Evolutionary conservation across 2,113 vertebrate species (phyloP).

Genomic region (Rhagologus leucostigma): DNA sequence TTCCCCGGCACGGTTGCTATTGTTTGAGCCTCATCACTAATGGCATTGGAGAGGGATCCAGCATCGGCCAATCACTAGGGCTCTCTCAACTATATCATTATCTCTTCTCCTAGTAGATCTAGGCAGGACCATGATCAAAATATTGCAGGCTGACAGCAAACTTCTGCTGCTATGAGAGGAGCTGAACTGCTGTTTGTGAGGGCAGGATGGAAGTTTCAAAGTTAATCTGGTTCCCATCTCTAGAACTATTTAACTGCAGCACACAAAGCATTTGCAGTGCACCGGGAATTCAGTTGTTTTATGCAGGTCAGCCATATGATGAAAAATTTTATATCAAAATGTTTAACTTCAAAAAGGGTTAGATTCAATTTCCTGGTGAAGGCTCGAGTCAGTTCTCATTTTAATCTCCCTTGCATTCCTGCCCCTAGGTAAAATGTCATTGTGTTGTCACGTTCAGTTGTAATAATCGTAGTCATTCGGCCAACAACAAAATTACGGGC

Average conservation of each 20-base stretch:
- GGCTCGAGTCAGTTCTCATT: constrained; percentile 14
- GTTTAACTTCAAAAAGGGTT: constrained; percentile 54
- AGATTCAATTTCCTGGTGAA: constrained; percentile 45
- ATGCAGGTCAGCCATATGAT: constrained; percentile 25
- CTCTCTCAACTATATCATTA: not conserved
- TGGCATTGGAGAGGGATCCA: not conserved
- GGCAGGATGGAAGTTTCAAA: constrained; percentile 28
- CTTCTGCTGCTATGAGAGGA: not conserved
- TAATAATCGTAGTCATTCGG: constrained; percentile 11
- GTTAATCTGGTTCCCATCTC: constrained; percentile 35
- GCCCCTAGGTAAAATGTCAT: constrained; percentile 52
- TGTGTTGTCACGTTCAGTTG: constrained; percentile 34
- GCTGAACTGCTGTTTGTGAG: not conserved
- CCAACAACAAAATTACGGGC: constrained; percentile 23
- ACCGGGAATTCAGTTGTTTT: not conserved
- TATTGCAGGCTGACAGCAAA: not conserved
- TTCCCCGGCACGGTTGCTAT: not conserved
- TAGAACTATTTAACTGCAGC: constrained; percentile 24
- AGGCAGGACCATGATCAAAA: constrained; percentile 49
- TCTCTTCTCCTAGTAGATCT: not conserved
- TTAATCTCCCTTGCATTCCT: constrained; percentile 29
- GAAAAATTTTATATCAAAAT: constrained; percentile 56
- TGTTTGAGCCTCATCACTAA: constrained; percentile 28
- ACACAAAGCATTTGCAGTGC: not conserved
- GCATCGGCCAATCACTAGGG: not conserved